Percentiles rank a stretch among this genome's conserved stretches.
phyloP scores from a whole-genome alignment of 2,113 vertebrate species.

The Tricholaema leucomelas region DNA sequence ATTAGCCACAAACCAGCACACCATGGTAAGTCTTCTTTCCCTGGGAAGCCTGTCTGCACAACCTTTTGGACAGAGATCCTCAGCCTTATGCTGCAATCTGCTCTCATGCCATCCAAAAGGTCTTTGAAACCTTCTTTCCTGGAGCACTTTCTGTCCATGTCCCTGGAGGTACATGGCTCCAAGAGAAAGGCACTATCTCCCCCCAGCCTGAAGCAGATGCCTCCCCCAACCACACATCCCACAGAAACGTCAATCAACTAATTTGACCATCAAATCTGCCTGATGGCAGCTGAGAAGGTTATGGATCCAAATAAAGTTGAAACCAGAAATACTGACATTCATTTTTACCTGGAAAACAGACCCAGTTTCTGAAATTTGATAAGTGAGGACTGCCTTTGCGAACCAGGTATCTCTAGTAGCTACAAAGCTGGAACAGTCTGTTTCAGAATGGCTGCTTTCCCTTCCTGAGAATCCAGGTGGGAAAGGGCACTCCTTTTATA shows the following conservation, averaged over 20 bases:
- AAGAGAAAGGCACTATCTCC: too few relatives aligned
- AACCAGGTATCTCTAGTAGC: neutral
- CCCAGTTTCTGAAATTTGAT: neutral
- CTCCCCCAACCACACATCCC: too few relatives aligned
- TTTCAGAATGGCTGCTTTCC: neutral
- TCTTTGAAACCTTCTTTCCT: too few relatives aligned
- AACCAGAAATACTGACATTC: neutral
- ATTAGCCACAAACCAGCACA: too few relatives aligned
- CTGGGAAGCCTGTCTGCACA: too few relatives aligned
- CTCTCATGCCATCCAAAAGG: too few relatives aligned
- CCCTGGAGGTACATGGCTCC: too few relatives aligned
- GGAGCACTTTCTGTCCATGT: too few relatives aligned
- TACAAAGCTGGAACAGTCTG: neutral
- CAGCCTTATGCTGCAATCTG: too few relatives aligned
- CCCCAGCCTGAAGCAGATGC: too few relatives aligned
- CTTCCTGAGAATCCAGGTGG: neutral
- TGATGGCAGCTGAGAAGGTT: rapidly evolving
- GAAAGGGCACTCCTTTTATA: neutral
- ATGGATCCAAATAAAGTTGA: neutral
- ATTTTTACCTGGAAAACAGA: neutral
- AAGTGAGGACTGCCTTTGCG: neutral
- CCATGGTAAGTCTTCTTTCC: too few relatives aligned
- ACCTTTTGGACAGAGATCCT: too few relatives aligned
- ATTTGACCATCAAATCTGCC: neutral
- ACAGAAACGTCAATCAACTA: neutral